A percentile compares a stretch with the other conserved stretches of the same genome.
phyloP scores from a whole-genome alignment of 2,888 invertebrate species.

The Synergus umbraculus region DNA sequence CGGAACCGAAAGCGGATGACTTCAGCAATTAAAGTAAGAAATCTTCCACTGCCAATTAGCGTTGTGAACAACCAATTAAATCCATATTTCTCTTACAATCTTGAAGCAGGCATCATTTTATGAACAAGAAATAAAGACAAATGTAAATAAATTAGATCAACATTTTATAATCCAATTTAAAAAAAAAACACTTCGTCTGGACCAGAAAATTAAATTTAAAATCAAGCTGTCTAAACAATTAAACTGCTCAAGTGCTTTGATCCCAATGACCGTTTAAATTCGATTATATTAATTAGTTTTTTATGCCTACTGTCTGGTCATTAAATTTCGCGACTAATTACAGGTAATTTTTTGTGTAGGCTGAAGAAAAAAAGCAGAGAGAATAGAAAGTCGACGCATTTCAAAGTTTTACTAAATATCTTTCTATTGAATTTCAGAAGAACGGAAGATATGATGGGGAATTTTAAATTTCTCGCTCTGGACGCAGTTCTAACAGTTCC shows the following conservation, averaged over 20 bases:
- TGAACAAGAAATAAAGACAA: not conserved
- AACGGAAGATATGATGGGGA: not conserved
- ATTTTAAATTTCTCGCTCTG: not conserved
- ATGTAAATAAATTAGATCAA: not conserved
- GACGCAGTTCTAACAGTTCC: not conserved
- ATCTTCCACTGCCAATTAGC: conserved; percentile 36
- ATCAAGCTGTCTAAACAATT: not conserved
- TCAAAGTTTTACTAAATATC: not conserved
- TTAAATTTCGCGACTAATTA: not conserved
- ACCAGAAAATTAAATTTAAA: not conserved
- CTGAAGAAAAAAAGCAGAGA: not conserved
- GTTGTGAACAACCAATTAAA: conserved; percentile 36
- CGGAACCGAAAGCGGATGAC: conserved; percentile 23
- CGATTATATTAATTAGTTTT: not conserved
- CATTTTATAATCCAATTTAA: not conserved
- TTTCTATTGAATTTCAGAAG: not conserved
- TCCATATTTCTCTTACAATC: conserved; percentile 30
- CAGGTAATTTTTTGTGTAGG: not conserved
- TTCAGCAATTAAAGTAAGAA: conserved; percentile 35
- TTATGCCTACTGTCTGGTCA: not conserved
- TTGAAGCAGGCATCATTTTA: conserved; percentile 24
- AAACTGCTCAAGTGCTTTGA: not conserved
- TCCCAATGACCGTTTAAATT: not conserved
- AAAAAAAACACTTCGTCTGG: not conserved
- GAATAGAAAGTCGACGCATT: conserved; percentile 5